Conservation (phyloP, 1,140 invertebrate genomes). For the Macrotrachela quadricornifera region DNA sequence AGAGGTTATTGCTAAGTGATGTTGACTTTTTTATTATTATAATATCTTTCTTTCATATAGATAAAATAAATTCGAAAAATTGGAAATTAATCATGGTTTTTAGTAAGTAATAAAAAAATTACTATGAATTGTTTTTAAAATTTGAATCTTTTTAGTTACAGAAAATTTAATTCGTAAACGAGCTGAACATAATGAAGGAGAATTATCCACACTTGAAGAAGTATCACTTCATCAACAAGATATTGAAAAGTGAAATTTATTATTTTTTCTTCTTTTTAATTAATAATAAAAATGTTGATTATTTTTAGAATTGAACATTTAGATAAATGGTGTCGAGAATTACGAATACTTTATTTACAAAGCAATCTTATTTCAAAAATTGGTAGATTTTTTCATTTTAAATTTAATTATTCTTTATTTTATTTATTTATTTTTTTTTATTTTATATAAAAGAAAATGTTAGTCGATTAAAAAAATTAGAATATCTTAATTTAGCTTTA, state of each 20-base stretch:
- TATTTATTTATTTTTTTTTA: too few relatives aligned
- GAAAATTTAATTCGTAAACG: slow-evolving; percentile 58
- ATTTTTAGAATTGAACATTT: slow-evolving; percentile 49
- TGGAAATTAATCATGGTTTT: too few relatives aligned
- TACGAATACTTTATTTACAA: slow-evolving; percentile 71
- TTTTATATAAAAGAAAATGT: slow-evolving; percentile 54
- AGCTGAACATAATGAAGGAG: slow-evolving; percentile 72
- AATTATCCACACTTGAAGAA: slow-evolving; percentile 69
- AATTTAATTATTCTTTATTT: too few relatives aligned
- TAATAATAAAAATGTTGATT: not conserved
- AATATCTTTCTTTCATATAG: too few relatives aligned
- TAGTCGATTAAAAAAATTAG: slow-evolving; percentile 57
- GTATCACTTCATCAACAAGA: slow-evolving; percentile 76
- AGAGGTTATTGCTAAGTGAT: too few relatives aligned
- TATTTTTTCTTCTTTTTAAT: not conserved
- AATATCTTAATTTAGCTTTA: slow-evolving; percentile 72
- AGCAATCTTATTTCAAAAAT: slow-evolving; percentile 50
- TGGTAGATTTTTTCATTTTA: slow-evolving; percentile 16
- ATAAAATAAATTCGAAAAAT: too few relatives aligned
- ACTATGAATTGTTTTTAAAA: too few relatives aligned
- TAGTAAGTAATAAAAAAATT: too few relatives aligned
- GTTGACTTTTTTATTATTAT: too few relatives aligned
- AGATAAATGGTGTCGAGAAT: slow-evolving; percentile 61
- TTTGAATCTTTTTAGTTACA: slow-evolving; percentile 19
- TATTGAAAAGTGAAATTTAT: slow-evolving; percentile 43